phyloP scores from a whole-genome alignment of 2,113 vertebrate species.

The Telmatochromis brachygnathus region DNA sequence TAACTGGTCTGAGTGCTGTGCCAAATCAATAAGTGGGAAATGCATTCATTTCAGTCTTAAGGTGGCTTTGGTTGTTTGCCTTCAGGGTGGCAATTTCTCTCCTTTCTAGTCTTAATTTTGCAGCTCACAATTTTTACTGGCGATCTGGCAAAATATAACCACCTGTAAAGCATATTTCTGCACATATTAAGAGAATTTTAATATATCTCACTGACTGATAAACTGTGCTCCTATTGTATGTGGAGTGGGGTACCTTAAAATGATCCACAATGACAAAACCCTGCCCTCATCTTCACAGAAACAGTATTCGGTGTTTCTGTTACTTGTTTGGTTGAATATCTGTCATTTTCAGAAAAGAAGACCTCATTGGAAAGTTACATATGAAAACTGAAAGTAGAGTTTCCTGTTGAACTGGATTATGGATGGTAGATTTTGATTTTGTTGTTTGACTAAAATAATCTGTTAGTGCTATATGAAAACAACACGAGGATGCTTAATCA shows the following conservation, averaged over 20 bases:
- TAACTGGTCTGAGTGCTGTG: conserved; percentile 58
- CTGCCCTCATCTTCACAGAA: conserved; percentile 55
- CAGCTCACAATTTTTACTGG: background rate
- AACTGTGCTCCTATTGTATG: background rate
- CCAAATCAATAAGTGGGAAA: conserved; percentile 65
- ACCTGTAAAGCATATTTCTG: background rate
- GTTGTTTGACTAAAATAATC: background rate
- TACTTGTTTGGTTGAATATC: conserved; percentile 12
- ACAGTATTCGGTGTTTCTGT: conserved; percentile 43
- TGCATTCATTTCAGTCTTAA: conserved; percentile 52
- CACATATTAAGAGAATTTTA: background rate
- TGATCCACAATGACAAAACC: conserved; percentile 53
- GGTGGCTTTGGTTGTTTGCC: conserved; percentile 37
- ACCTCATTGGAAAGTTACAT: background rate
- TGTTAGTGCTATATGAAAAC: conserved; percentile 1
- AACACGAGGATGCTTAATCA: background rate
- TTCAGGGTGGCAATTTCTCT: background rate
- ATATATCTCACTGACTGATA: background rate
- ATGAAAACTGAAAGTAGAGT: background rate
- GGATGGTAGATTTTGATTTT: background rate
- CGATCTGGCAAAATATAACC: background rate
- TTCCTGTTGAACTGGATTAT: background rate
- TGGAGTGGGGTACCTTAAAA: conserved; percentile 57
- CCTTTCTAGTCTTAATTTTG: background rate
- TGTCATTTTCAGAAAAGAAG: background rate